phyloP scores from a whole-genome alignment of 2,888 invertebrate genomes.

The Ceramica pisi region DNA sequence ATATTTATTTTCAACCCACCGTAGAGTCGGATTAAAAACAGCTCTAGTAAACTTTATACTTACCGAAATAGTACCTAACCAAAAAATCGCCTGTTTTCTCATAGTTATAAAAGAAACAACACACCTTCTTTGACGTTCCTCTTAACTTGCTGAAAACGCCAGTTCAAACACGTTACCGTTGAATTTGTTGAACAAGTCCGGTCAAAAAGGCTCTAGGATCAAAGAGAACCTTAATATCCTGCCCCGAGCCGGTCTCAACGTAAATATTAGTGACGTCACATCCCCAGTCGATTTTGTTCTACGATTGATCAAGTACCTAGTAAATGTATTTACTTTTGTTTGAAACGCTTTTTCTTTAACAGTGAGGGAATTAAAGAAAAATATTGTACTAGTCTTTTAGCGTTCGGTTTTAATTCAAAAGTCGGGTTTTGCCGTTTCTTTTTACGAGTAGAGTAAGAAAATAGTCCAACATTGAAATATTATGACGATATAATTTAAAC shows the following conservation, averaged over 20 bases:
- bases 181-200: constrained; percentile 75
- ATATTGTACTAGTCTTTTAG: constrained; percentile 23
- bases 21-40: too few species aligned
- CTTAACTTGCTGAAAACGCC: constrained; percentile 63
- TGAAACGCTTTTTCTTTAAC: constrained; percentile 30
- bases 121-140: constrained; percentile 25
- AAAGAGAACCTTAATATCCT: constrained; percentile 75
- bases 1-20: too few species aligned
- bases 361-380: constrained; percentile 47
- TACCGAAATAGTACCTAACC: too few species aligned
- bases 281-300: constrained; percentile 60
- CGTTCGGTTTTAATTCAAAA: constrained; percentile 23
- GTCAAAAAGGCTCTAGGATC: constrained; percentile 77
- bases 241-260: constrained; percentile 68
- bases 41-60: too few species aligned
- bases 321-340: constrained; percentile 54
- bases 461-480: neutral
- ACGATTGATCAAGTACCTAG: constrained; percentile 43
- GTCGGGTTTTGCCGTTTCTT: neutral
- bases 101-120: constrained; percentile 3
- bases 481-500: neutral
- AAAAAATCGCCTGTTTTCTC: neutral
- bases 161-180: constrained; percentile 74
- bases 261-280: constrained; percentile 74
- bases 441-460: neutral